Percentiles rank a stretch among this genome's conserved stretches.
phyloP scores from a whole-genome alignment of 2,113 vertebrate genomes.

The Agapornis roseicollis region DNA sequence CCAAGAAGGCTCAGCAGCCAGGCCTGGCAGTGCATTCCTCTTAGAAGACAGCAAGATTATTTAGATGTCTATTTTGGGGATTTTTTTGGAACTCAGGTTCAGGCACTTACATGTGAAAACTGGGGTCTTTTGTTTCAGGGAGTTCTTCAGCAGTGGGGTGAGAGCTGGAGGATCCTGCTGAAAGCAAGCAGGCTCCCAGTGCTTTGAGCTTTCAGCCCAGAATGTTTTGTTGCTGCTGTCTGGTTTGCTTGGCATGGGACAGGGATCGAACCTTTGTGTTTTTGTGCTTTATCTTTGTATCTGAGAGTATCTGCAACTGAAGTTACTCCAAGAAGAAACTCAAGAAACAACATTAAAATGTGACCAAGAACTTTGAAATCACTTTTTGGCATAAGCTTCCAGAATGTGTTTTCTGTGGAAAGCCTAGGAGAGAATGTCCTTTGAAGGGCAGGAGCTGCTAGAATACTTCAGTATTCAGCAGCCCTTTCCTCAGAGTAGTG shows the following conservation, averaged over 20 bases:
- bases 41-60: background rate
- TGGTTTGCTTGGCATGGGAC: background rate
- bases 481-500: background rate
- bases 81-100: background rate
- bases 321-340: background rate
- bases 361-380: background rate
- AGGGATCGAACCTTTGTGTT: background rate
- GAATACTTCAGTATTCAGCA: background rate
- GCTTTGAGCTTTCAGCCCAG: background rate
- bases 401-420: background rate
- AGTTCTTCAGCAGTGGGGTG: background rate
- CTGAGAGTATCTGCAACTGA: background rate
- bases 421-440: background rate
- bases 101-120: background rate
- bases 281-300: background rate
- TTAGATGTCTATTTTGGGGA: constrained; percentile 37
- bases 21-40: background rate
- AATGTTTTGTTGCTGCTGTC: background rate
- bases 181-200: background rate
- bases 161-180: background rate
- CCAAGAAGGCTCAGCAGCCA: constrained; percentile 1
- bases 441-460: background rate
- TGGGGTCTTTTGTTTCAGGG: background rate
- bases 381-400: background rate
- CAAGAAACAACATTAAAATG: background rate